Conservation (phyloP, 2,888 invertebrate species). For the Ametastegia equiseti region DNA sequence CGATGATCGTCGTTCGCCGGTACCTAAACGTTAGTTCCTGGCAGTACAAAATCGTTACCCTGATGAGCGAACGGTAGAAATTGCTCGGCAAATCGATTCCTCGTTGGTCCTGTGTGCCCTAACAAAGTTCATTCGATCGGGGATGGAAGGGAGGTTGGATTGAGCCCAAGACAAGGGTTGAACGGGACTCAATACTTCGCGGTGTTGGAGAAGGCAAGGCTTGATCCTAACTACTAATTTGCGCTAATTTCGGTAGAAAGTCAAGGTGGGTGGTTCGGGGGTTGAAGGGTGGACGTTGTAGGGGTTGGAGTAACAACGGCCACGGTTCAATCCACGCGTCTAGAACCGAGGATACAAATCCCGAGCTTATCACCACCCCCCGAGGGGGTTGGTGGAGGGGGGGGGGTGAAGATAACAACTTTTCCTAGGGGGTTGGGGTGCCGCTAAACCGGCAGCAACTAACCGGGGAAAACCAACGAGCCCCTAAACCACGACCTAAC, state of each 20-base stretch:
- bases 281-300: too few species aligned
- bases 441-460: conserved; percentile 19
- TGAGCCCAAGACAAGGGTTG: conserved; percentile 41
- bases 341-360: conserved; percentile 70
- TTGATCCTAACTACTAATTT: conserved; percentile 52
- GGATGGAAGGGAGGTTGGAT: conserved; percentile 27
- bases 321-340: conserved; percentile 68
- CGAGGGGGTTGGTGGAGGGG: conserved; percentile 35
- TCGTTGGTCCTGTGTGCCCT: background rate
- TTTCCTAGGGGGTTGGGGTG: conserved; percentile 60
- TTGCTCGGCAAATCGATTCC: conserved; percentile 44
- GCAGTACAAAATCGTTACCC: conserved; percentile 26
- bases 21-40: too few species aligned
- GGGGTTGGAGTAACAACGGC: conserved; percentile 30
- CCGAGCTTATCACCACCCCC: conserved; percentile 71
- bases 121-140: conserved; percentile 45
- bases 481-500: conserved; percentile 57
- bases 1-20: conserved; percentile 36
- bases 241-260: conserved; percentile 47
- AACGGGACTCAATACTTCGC: conserved; percentile 37
- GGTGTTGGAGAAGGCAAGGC: background rate
- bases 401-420: conserved; percentile 71
- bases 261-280: background rate
- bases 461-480: background rate
- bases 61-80: conserved; percentile 37